Evolutionary conservation across 1,140 invertebrate species (phyloP).

Genomic region (Neotoxoptera formosana): DNA sequence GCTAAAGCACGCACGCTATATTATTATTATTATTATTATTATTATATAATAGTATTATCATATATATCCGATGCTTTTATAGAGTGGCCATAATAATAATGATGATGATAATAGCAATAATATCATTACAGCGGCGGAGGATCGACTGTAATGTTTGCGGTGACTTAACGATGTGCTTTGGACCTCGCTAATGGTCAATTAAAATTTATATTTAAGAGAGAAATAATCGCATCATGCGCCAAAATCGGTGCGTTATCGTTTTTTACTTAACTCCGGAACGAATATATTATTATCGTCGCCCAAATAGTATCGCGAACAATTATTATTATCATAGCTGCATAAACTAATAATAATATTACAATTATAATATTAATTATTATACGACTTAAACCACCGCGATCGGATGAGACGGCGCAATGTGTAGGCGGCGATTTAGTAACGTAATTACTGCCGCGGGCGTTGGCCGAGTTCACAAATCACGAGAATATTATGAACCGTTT

Average conservation of each 20-base stretch:
- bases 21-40: no score
- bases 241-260: neutral
- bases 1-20: neutral
- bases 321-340: neutral
- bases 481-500: no score
- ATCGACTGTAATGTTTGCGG: neutral
- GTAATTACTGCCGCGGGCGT: neutral
- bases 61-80: slow-evolving; percentile 18
- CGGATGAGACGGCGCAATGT: neutral
- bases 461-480: neutral
- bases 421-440: slow-evolving; percentile 15
- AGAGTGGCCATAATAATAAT: neutral
- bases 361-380: neutral
- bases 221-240: neutral
- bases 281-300: neutral
- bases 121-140: neutral
- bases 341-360: neutral
- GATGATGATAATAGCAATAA: slow-evolving; percentile 18
- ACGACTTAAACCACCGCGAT: neutral
- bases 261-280: neutral
- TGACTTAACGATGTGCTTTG: slow-evolving; percentile 7
- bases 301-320: slow-evolving; percentile 9
- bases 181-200: slow-evolving; percentile 12
- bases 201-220: slow-evolving; percentile 1
- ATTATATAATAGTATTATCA: slow-evolving; percentile 13